Base-by-base conservation (phyloP, 2,888 invertebrate genomes). In the Isoperla grammatica region DNA sequence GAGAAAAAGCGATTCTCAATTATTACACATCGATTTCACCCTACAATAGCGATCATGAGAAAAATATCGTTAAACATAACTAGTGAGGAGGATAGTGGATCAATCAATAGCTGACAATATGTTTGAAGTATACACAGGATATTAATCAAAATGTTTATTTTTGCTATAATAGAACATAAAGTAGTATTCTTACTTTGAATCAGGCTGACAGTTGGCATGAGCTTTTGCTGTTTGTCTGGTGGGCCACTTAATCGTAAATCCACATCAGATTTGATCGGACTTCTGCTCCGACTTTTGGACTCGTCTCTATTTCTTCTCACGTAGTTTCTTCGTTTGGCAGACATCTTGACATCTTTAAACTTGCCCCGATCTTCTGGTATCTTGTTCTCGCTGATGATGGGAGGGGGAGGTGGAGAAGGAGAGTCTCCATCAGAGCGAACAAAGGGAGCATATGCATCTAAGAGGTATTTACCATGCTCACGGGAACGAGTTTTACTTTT, bases 281-380 rank as follows among this genome's bases (percentile, higher is more conserved):
- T 81, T 29, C 81, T 83, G 72, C 81, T 85, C 68, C 78, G 77
- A 29, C 29, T 29, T 29, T 8, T 29, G 22, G 81, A 82, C 66
- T 77, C 78, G 64, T 81, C 81, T 65, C 81, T 77, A 72, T 85
- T 85, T 59, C 86, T 78, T 59, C 85, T 76, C 71, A 85, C 79
- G 76, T 86, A 87, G 71, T 82, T 81, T 58, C 84, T 78, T 68
- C 81, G 71, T 65, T 73, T 72, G 50, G 72, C 66, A 49, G 70
- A 72, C 35, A 70, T 67, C 50, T 74, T 68, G 46, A 73, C 70
- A 46, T 73, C 73, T 65, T 69, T 73, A 67, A 74, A 74, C 61
- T 71, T 63, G 53, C 73, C 71, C 57, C 43, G 11, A 9, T 19
- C 20, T 19, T 53, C 54, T 50, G 39, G 49, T 23, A 56, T 61